phyloP scores from a whole-genome alignment of 1,140 invertebrate genomes.

The Bombus impatiens region DNA sequence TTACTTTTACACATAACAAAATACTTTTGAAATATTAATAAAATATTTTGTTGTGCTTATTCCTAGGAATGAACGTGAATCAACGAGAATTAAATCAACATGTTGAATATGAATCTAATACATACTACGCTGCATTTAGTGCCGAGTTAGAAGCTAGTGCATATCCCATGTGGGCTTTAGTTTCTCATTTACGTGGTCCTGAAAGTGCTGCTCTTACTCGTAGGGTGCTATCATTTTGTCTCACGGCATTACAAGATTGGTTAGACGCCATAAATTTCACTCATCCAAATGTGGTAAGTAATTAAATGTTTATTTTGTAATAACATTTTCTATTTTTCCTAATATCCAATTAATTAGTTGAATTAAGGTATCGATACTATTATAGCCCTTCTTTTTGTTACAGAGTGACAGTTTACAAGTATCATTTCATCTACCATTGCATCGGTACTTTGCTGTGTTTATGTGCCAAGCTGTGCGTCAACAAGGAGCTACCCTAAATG shows the following conservation, averaged over 20 bases:
- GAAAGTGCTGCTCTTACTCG: constrained; percentile 88
- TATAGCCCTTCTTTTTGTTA: constrained; percentile 50
- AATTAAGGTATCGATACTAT: background rate
- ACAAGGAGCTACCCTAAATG: constrained; percentile 89
- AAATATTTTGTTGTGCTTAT: background rate
- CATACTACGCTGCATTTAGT: constrained; percentile 98
- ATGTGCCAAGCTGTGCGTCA: constrained; percentile 93
- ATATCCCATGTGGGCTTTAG: constrained; percentile 98
- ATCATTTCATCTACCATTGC: constrained; percentile 97
- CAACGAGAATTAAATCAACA: constrained; percentile 93
- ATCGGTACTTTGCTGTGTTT: constrained; percentile 96
- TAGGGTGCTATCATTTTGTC: constrained; percentile 88
- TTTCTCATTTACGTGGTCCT: constrained; percentile 91
- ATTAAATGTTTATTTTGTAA: background rate
- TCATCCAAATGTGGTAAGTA: constrained; percentile 86
- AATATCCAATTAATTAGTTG: background rate
- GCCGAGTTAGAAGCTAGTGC: constrained; percentile 98
- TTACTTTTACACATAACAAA: background rate
- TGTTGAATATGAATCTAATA: constrained; percentile 98
- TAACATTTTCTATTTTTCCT: constrained; percentile 29
- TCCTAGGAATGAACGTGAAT: constrained; percentile 96
- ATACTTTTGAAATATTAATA: background rate
- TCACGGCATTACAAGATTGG: constrained; percentile 92
- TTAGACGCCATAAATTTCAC: constrained; percentile 91
- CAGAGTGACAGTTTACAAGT: constrained; percentile 92